Evolutionary conservation across 2,113 vertebrate species (phyloP), one percentile per base, ranked within the genome.

Genomic region (Labeo rohita): DNA sequence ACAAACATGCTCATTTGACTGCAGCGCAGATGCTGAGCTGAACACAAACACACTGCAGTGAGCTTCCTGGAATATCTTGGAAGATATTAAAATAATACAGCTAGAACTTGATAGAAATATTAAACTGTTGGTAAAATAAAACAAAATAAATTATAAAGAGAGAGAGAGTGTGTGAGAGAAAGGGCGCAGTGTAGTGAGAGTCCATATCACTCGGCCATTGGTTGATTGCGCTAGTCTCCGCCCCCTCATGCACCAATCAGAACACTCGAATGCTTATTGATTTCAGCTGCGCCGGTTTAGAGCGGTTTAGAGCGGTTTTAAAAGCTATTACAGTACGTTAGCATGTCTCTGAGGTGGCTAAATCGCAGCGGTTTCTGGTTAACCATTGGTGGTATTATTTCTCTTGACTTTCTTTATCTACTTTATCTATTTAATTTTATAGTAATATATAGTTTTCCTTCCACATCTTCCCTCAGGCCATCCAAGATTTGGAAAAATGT

Each of bases 1-100:
- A 86, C 82, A 88, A 88, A 89, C 86, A 84, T 70, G 66, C 80
- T 84, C 80, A 80, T 84, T 75, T 89, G 54, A 76, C 63, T 72
- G 36, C 50, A 56, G 54, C 2, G 1, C 4, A 18, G 54, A 56
- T 2, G 54, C 54, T 56, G 16, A 56, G 5, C 15, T 56, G 15
- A 56, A 56, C 54, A 56, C 54, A 56, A 56, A 56, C 54, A 54
- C 52, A 7, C 54, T 21, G 56, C 16, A 18, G 54, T 2, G 8
- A 2, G 8, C 8, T 59, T 59, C 56, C 56, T 59, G 56, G 56
- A 18, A 59, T n/a, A 59, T 21, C 8, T 18, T 56, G 5, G 16
- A n/a, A 39, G 8, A 43, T 39, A 39, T 13, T 59, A 11, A 78
- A 59, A 59, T 43, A 56, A 39, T 59, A 72, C 1, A 39, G 16